Evolutionary conservation across 2,888 invertebrate genomes (phyloP).

Genomic region (Xylocampa areola): DNA sequence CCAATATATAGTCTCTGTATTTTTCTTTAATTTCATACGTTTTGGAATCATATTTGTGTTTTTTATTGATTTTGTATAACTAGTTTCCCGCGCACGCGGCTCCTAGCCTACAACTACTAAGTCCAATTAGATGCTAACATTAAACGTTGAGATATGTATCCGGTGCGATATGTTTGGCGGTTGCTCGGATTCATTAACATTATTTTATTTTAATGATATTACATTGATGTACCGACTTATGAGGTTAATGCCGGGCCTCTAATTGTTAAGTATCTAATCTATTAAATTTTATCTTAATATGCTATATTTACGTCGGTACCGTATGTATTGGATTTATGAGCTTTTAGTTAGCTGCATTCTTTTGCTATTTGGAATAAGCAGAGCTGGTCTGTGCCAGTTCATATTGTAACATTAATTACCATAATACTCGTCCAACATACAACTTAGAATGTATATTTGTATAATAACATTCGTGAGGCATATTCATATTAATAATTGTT

Average conservation of each 20-base stretch:
- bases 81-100: slow-evolving; percentile 12
- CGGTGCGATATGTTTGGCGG: slow-evolving; percentile 76
- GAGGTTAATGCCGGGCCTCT: slow-evolving; percentile 15
- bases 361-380: background rate
- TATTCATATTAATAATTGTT: too few relatives aligned
- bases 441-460: too few relatives aligned
- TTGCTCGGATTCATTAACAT: slow-evolving; percentile 58
- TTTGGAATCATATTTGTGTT: too few relatives aligned
- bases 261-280: slow-evolving; percentile 49
- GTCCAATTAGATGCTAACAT: slow-evolving; percentile 75
- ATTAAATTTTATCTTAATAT: slow-evolving; percentile 42
- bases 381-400: background rate
- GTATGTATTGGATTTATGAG: slow-evolving; percentile 14
- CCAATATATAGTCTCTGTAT: too few relatives aligned
- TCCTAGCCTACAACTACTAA: slow-evolving; percentile 57
- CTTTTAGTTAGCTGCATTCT: slow-evolving; percentile 16
- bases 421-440: too few relatives aligned
- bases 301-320: slow-evolving; percentile 37
- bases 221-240: slow-evolving; percentile 28
- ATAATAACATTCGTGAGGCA: too few relatives aligned
- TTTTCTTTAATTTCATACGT: too few relatives aligned
- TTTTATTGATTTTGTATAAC: slow-evolving; percentile 1
- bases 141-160: slow-evolving; percentile 79
- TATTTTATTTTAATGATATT: slow-evolving; percentile 51
- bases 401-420: too few relatives aligned